These are phyloP conservation scores for Drosophila ficusphila DNA, from an alignment of 1,140 invertebrate species.

Conservation along the genomic window DNA sequence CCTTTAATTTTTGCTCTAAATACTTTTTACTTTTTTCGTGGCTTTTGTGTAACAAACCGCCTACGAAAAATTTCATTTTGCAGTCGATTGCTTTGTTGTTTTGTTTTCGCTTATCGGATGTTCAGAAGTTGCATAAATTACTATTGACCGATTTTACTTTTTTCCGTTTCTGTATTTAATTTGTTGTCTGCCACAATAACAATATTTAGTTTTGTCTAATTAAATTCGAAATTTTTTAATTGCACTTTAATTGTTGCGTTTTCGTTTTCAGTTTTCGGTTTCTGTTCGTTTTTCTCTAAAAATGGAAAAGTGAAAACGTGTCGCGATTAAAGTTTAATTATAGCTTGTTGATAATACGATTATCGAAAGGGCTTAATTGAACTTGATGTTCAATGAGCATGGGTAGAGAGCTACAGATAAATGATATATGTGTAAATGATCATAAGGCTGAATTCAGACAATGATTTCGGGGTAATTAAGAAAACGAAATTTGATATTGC, in stretches of 20 bases:
- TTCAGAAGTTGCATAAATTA: conserved; percentile 74
- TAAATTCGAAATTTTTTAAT: conserved; percentile 70
- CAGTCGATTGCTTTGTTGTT: conserved; percentile 19
- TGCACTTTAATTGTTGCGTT: conserved; percentile 68
- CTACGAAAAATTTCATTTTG: conserved; percentile 60
- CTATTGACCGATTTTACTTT: conserved; percentile 42
- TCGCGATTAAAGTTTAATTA: conserved; percentile 63
- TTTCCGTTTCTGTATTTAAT: conserved; percentile 24
- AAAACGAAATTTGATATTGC: not conserved
- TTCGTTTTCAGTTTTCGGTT: conserved; percentile 48
- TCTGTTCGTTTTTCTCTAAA: conserved; percentile 29
- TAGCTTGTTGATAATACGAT: conserved; percentile 64
- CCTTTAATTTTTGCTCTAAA: conserved; percentile 73
- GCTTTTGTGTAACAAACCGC: conserved; percentile 55
- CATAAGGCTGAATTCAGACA: not conserved
- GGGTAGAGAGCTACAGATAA: not conserved
- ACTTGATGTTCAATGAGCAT: conserved; percentile 4
- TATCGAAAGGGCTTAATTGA: conserved; percentile 34
- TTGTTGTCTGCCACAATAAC: conserved; percentile 23
- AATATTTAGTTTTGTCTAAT: conserved; percentile 24
- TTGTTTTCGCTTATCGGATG: conserved; percentile 34
- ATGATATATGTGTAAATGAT: not conserved
- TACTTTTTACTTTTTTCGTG: conserved; percentile 58
- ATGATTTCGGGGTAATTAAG: not conserved
- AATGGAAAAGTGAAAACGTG: conserved; percentile 73